phyloP scores from a whole-genome alignment of 2,888 invertebrate species.

The Orthosia gothica region DNA sequence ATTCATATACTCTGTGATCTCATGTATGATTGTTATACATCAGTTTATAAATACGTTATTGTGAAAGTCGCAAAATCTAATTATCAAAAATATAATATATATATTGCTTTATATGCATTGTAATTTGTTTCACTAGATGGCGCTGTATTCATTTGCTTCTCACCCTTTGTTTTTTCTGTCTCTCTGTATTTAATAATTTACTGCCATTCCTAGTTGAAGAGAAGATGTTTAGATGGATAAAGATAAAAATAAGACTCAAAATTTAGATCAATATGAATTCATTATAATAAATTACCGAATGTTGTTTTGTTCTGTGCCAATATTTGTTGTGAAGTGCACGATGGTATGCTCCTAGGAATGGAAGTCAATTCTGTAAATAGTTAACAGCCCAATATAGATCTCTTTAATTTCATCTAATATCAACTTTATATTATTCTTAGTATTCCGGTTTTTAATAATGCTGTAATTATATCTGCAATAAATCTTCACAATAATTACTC shows the following conservation, averaged over 20 bases:
- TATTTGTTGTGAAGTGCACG: conserved; percentile 60
- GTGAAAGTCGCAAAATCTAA: conserved; percentile 78
- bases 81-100: conserved; percentile 54
- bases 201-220: conserved; percentile 57
- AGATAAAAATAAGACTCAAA: conserved; percentile 25
- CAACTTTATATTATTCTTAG: conserved; percentile 31
- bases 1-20: conserved; percentile 90
- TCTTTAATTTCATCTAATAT: conserved; percentile 25
- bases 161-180: conserved; percentile 8
- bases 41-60: conserved; percentile 78
- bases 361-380: conserved; percentile 44
- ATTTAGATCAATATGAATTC: conserved; percentile 30
- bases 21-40: conserved; percentile 88
- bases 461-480: conserved; percentile 47
- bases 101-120: conserved; percentile 51
- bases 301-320: conserved; percentile 76
- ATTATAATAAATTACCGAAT: conserved; percentile 53
- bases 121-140: conserved; percentile 63
- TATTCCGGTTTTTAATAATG: conserved; percentile 39
- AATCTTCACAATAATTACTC: conserved; percentile 41
- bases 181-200: conserved; percentile 20
- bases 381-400: conserved; percentile 16
- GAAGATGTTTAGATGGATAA: conserved; percentile 42
- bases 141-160: conserved; percentile 53
- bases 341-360: conserved; percentile 54